Evolutionary conservation across 2,113 vertebrate species (phyloP), one percentile per base, ranked within the genome.

Genomic region (Oryzias celebensis): DNA sequence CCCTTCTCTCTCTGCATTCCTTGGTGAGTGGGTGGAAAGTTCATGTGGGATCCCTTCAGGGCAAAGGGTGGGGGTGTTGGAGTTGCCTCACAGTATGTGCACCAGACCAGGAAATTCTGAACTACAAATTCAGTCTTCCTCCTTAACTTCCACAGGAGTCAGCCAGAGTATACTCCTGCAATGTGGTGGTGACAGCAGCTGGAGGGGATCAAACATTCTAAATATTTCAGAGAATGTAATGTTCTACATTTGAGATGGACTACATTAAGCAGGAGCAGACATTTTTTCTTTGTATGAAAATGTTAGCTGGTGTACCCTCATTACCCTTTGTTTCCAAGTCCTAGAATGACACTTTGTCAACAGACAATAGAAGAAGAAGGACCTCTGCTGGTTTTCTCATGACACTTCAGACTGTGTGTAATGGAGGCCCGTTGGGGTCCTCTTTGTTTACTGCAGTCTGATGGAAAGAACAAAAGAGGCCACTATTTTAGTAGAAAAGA

Each of bases 1-100:
- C 62, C 58, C 71, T 77, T 73, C 81, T 73, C 80, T 66, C 80
- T 77, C 75, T 23, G 62, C 89, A 91, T 91, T 91, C 89, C 75
- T 88, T 47, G 64, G 80, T 86, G 89, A 86, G 89, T 90, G 89
- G 89, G 90, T 82, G 87, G 85, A 89, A 87, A 90, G 89, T 91
- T 90, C 87, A 90, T 86, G 86, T 81, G 77, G 79, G 82, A 85
- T 87, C 83, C 83, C 85, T 81, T 78, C 83, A 85, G 83, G 84
- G 82, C 74, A 76, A 51, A 58, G 77, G 73, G 68, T 58, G 43
- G 15, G 13, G 41, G 18, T 3, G 73, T n/a, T 48, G 47, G 47
- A 12, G 47, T 82, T 65, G 64, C 69, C 70, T 84, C 74, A 60
- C 70, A 74, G 62, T 65, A 58, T 73, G 67, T 59, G 77, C 63